Percentiles rank a stretch among this genome's conserved stretches.
phyloP scores from a whole-genome alignment of 2,113 vertebrate species.

The Rhabdornis inornatus region DNA sequence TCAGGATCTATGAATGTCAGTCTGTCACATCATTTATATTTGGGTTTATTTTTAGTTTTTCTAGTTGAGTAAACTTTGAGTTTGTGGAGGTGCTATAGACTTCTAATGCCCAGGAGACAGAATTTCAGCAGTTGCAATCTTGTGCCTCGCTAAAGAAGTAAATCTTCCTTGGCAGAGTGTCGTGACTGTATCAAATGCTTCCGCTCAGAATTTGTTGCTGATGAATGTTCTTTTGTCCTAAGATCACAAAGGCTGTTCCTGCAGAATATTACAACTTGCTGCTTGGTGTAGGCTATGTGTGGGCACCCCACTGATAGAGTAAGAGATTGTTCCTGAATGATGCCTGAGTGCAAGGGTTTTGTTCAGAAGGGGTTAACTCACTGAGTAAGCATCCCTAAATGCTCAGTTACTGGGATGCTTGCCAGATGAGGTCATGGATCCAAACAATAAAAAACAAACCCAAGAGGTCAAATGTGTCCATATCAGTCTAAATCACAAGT shows the following conservation, averaged over 20 bases:
- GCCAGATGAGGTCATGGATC: background rate
- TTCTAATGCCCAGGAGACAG: background rate
- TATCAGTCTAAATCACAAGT: background rate
- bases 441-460: background rate
- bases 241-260: background rate
- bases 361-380: background rate
- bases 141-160: background rate
- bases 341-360: background rate
- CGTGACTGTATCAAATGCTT: background rate
- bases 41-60: conserved; percentile 38
- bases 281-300: background rate
- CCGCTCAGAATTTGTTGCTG: background rate
- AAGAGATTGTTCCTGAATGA: background rate
- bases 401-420: background rate
- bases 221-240: background rate
- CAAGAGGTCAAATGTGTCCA: background rate
- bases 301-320: background rate
- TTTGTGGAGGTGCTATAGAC: background rate
- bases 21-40: background rate
- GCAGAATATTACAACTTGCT: background rate
- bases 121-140: background rate
- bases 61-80: background rate
- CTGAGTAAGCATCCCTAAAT: background rate
- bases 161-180: background rate
- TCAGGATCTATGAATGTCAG: conserved; percentile 8